A percentile compares a stretch with the other conserved stretches of the same genome.
These are phyloP conservation scores for Simalia tracyae DNA, from an alignment of 2,797 vertebrate species.

Conservation along the genomic window DNA sequence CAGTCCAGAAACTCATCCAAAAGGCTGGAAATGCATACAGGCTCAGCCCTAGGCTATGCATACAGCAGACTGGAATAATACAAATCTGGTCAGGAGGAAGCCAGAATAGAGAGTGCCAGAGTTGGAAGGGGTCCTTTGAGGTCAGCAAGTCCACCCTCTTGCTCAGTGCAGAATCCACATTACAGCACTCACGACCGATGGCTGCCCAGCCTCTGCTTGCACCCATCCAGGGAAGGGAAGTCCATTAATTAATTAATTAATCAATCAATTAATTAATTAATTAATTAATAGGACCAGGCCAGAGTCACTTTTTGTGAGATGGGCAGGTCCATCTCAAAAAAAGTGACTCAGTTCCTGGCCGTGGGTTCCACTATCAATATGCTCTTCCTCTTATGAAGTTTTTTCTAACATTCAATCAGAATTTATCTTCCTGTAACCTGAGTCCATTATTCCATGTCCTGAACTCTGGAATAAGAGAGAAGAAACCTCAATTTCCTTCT, in stretches of 20 bases:
- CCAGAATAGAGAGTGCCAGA: neutral
- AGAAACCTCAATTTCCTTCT: neutral
- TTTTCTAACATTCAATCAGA: neutral
- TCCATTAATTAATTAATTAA: neutral
- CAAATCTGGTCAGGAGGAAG: neutral
- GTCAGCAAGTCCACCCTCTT: neutral
- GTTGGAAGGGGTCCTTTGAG: neutral
- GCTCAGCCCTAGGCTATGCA: neutral
- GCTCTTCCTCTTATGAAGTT: neutral
- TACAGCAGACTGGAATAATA: neutral
- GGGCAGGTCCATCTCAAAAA: neutral
- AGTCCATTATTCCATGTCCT: neutral
- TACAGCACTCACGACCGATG: neutral
- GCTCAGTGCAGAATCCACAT: neutral
- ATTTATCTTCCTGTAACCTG: neutral
- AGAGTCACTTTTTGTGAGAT: too few species aligned
- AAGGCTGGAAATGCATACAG: neutral
- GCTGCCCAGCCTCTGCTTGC: neutral
- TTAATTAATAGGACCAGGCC: too few species aligned
- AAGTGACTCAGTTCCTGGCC: neutral
- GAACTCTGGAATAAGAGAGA: neutral
- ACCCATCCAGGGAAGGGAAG: neutral
- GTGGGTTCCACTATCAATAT: neutral
- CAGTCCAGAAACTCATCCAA: too few species aligned
- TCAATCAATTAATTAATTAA: neutral